Conservation (phyloP, 1,140 invertebrate genomes). For the Papilio polyxenes region DNA sequence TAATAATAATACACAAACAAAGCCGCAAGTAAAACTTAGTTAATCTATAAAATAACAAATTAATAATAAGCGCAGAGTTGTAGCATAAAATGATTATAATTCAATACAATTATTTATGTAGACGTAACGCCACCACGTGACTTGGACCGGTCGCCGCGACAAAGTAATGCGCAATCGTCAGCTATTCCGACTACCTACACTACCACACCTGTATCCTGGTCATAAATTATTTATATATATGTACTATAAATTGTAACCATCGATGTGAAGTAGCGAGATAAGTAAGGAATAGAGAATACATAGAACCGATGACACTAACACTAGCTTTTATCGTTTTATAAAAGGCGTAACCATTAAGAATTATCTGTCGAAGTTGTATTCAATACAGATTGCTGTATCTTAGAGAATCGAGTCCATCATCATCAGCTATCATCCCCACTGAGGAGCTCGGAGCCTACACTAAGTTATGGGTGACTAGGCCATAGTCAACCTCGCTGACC, state of each 20-base stretch:
- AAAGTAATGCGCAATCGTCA: slow-evolving; percentile 35
- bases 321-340: not conserved
- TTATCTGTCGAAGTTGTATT: too few relatives aligned
- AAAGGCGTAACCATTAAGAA: too few relatives aligned
- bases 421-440: too few relatives aligned
- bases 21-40: too few relatives aligned
- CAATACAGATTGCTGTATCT: too few relatives aligned
- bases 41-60: not conserved
- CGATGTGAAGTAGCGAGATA: not conserved
- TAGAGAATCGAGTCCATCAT: too few relatives aligned
- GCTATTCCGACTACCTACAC: slow-evolving; percentile 28
- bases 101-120: slow-evolving; percentile 28
- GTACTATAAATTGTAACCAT: slow-evolving; percentile 26
- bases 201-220: slow-evolving; percentile 37
- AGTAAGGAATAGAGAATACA: not conserved
- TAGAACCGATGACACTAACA: not conserved
- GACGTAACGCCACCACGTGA: slow-evolving; percentile 37
- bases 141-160: slow-evolving; percentile 28
- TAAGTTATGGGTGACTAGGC: too few relatives aligned
- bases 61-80: slow-evolving; percentile 13
- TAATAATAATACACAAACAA: not conserved
- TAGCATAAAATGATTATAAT: slow-evolving; percentile 33
- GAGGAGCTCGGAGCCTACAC: too few relatives aligned
- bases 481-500: too few relatives aligned
- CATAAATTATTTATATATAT: slow-evolving; percentile 36